Evolutionary conservation across 2,888 invertebrate species (phyloP).

Genomic region (Drosophila melanosoma): DNA sequence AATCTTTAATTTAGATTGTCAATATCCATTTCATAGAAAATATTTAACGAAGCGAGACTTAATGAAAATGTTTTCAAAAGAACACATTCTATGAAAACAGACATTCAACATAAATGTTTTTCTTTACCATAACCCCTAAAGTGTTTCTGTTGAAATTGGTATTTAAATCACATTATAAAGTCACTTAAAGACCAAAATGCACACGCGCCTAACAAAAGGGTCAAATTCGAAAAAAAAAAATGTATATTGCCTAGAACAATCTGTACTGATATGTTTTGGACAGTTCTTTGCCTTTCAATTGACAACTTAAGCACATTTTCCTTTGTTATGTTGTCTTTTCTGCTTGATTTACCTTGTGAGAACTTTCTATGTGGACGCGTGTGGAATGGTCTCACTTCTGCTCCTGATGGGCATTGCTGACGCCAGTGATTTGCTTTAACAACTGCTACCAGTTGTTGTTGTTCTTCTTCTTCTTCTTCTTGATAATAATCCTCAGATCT

Average conservation of each 20-base stretch:
- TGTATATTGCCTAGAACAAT: background rate
- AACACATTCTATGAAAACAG: background rate
- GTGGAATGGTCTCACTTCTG: slow-evolving; percentile 23
- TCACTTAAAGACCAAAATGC: background rate
- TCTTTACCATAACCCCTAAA: background rate
- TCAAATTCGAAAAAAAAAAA: background rate
- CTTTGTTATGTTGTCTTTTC: slow-evolving; percentile 42
- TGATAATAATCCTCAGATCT: slow-evolving; percentile 58
- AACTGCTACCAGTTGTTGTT: slow-evolving; percentile 31
- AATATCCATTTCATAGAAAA: background rate
- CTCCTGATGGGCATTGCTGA: slow-evolving; percentile 42
- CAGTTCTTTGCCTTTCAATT: slow-evolving; percentile 31
- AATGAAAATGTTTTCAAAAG: background rate
- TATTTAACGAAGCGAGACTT: background rate
- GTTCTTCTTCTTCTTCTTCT: slow-evolving; percentile 34
- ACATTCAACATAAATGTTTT: background rate
- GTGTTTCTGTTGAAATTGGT: background rate
- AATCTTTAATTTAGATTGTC: background rate
- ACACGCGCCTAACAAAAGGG: slow-evolving; percentile 2
- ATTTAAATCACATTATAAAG: slow-evolving; percentile 1
- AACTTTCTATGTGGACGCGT: slow-evolving; percentile 24
- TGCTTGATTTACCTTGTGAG: slow-evolving; percentile 65
- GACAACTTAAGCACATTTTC: slow-evolving; percentile 52
- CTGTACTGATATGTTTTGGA: slow-evolving; percentile 20
- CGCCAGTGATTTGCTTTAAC: slow-evolving; percentile 43